Evolutionary conservation across 2,888 invertebrate genomes (phyloP), one percentile per base, ranked within the genome.

Genomic region (Spilarctia lutea): DNA sequence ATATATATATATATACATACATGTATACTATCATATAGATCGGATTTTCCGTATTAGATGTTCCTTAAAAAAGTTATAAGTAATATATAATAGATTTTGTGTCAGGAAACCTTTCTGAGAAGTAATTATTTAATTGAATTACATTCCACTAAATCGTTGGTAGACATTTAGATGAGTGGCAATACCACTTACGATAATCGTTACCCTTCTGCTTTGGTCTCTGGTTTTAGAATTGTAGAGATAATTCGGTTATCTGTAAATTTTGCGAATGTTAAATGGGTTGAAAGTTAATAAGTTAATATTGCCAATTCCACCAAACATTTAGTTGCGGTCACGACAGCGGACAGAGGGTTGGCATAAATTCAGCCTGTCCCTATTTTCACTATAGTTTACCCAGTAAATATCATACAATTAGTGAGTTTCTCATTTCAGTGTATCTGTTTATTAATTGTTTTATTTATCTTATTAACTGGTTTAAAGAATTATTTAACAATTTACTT

Each of bases 351-450:
- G 18, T 48, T 68, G n/a, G 42, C 20, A 45, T 45, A 10, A 68
- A 45, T 68, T 48, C 30, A 20, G 68, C 30, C 30, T 45, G 45
- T 68, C 42, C 45, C 30, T 45, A 48, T 45, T 48, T 68, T 48
- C 45, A 68, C 11, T 27, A 27, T 27, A 42, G 66, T 56, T 27
- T 45, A 45, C n/a, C 45, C 18, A 45, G 18, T 45, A 45, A 45
- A 67, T 45, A 45, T 45, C 27, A 67, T 67, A 67, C 67, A 67
- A 42, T 45, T 27, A 67, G 42, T 27, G 67, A 42, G 27, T 67
- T 67, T 67, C 27, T 67, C 67, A 67, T 30, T 68, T 18, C 45
- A 68, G 45, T 30, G 16, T 63, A 63, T 63, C 27, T 63, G 18
- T 56, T 56, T 56, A 24, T 56, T 10, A 56, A 56, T 11, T 13